phyloP scores from a whole-genome alignment of 2,888 invertebrate species.

The Orchesellides sinensis region DNA sequence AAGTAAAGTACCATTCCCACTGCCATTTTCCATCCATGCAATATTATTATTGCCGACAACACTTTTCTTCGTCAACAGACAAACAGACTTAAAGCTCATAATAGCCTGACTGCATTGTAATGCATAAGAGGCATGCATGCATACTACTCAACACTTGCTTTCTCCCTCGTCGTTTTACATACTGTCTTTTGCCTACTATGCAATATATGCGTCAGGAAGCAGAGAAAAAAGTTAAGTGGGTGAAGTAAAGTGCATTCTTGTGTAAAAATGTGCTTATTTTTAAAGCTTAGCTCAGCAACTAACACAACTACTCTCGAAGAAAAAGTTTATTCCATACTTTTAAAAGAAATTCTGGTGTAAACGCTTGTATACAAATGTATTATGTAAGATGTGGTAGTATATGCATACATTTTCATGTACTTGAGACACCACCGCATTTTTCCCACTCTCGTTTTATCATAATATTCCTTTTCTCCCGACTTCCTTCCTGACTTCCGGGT shows the following conservation, averaged over 20 bases:
- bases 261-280: constrained; percentile 42
- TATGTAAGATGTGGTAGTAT: no score
- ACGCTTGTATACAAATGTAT: no score
- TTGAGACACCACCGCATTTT: not conserved
- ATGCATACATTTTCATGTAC: constrained; percentile 13
- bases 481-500: constrained; percentile 42
- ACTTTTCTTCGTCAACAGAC: constrained; percentile 3
- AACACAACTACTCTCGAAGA: not conserved
- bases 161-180: not conserved
- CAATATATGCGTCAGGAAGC: not conserved
- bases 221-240: not conserved
- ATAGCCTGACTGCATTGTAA: not conserved
- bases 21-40: not conserved
- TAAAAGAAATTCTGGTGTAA: constrained; percentile 14
- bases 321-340: constrained; percentile 10
- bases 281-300: constrained; percentile 43
- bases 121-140: not conserved
- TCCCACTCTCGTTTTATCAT: not conserved
- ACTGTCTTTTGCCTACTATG: not conserved
- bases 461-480: constrained; percentile 1
- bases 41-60: constrained; percentile 11
- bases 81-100: not conserved
- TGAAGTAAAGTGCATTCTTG: constrained; percentile 52
- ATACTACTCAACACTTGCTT: not conserved
- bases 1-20: not conserved